Conservation (phyloP, 2,113 vertebrate genomes). For the Antigone vipio region DNA sequence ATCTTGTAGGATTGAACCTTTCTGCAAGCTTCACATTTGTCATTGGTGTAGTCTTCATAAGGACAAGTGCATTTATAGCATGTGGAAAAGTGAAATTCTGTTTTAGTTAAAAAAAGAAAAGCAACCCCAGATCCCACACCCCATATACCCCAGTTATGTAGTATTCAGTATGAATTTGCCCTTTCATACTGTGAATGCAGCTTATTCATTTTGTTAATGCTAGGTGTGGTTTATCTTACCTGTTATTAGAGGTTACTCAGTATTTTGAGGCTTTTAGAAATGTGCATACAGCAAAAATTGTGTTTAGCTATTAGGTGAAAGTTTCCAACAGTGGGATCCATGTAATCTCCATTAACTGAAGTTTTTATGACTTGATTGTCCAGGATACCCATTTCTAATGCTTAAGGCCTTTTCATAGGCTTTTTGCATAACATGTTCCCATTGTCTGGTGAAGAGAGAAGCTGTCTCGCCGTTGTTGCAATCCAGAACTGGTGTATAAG, state of each 20-base stretch:
- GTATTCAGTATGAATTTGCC: background rate
- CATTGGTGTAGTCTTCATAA: background rate
- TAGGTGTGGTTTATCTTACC: background rate
- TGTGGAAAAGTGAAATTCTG: background rate
- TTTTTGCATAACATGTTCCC: rapidly evolving
- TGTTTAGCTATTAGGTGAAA: background rate
- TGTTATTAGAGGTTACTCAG: background rate
- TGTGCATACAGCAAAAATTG: background rate
- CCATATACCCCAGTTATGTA: rapidly evolving
- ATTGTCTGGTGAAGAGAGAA: background rate
- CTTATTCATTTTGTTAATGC: background rate
- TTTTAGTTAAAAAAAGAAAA: background rate
- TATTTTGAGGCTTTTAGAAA: background rate
- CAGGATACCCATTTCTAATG: background rate
- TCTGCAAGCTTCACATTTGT: background rate
- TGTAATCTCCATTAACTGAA: background rate
- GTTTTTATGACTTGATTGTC: background rate
- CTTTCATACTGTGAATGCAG: background rate
- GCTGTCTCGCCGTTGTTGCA: background rate
- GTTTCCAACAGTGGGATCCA: background rate
- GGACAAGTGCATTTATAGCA: background rate
- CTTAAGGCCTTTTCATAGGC: background rate
- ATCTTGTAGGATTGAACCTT: background rate
- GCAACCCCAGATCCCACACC: background rate
- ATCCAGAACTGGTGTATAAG: background rate